Conservation (phyloP, 1,140 invertebrate genomes). For the Callitettix versicolor region DNA sequence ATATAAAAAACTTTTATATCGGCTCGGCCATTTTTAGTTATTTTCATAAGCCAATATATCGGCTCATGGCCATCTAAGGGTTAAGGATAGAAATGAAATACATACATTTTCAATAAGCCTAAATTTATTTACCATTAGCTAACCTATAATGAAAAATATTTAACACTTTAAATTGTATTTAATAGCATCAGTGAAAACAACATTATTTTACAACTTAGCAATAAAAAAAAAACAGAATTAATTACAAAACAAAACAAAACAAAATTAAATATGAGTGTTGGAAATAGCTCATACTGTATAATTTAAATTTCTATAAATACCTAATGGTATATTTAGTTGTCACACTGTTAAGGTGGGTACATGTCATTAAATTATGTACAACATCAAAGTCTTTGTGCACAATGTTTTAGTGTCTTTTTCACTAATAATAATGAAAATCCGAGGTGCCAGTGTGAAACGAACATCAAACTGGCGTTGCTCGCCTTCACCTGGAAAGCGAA, state of each 20-base stretch:
- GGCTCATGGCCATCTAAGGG: no score
- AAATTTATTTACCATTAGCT: no score
- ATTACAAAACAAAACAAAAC: neutral
- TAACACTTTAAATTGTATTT: no score
- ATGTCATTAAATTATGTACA: no score
- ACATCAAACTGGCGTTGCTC: conserved; percentile 12
- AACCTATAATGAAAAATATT: no score
- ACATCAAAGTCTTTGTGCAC: neutral
- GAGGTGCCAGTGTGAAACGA: conserved; percentile 7
- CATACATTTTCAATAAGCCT: no score
- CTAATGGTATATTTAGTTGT: neutral
- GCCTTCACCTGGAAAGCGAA: conserved; percentile 46
- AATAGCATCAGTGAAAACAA: neutral
- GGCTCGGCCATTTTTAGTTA: no score
- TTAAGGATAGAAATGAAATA: no score
- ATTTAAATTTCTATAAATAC: neutral
- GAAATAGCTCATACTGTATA: neutral
- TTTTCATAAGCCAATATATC: no score
- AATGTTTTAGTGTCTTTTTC: neutral
- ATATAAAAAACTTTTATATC: no score
- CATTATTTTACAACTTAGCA: conserved; percentile 4
- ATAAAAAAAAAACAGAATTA: conserved; percentile 9
- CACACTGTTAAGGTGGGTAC: neutral
- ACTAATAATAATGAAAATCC: neutral
- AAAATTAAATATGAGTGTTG: neutral